phyloP scores from a whole-genome alignment of 2,797 vertebrate genomes.

The Chelon auratus region DNA sequence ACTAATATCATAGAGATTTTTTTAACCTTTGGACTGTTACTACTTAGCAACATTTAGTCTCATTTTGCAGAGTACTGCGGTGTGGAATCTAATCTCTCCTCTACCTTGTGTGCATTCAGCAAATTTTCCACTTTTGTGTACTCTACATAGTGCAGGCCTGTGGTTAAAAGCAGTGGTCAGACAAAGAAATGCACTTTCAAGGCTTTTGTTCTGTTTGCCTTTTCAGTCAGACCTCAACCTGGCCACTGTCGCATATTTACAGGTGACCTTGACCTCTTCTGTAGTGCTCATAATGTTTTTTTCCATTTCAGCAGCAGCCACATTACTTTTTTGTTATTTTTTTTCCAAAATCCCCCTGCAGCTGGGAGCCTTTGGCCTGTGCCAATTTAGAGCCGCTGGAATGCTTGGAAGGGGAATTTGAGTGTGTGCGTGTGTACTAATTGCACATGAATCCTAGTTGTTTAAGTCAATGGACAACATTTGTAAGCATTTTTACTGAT shows the following conservation, averaged over 20 bases:
- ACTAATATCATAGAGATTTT: background rate
- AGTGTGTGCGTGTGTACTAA: conserved; percentile 7
- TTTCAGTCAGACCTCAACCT: conserved; percentile 44
- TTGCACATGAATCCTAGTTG: conserved; percentile 3
- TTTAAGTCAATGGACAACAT: conserved; percentile 13
- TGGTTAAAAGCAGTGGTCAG: conserved; percentile 26
- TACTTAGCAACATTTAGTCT: conserved; percentile 32
- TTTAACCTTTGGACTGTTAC: background rate
- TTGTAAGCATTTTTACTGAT: conserved; percentile 10
- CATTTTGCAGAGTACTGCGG: conserved; percentile 41
- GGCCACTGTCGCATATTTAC: conserved; percentile 27
- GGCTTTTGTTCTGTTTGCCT: conserved; percentile 43
- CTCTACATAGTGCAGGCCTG: conserved; percentile 37
- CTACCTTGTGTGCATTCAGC: conserved; percentile 40
- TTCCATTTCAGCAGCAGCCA: conserved; percentile 44
- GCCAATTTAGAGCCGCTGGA: conserved; percentile 35
- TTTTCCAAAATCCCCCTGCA: conserved; percentile 29
- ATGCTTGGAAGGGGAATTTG: conserved; percentile 23
- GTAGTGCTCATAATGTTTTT: conserved; percentile 40
- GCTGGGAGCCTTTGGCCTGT: conserved; percentile 31
- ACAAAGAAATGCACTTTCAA: conserved; percentile 20
- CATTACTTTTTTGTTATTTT: conserved; percentile 27
- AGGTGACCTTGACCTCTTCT: conserved; percentile 25
- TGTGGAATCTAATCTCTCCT: conserved; percentile 44
- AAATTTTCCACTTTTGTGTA: conserved; percentile 41